Percentiles rank a stretch among this genome's conserved stretches.
Evolutionary conservation across 2,113 vertebrate species (phyloP).

Genomic region (Aythya baeri): DNA sequence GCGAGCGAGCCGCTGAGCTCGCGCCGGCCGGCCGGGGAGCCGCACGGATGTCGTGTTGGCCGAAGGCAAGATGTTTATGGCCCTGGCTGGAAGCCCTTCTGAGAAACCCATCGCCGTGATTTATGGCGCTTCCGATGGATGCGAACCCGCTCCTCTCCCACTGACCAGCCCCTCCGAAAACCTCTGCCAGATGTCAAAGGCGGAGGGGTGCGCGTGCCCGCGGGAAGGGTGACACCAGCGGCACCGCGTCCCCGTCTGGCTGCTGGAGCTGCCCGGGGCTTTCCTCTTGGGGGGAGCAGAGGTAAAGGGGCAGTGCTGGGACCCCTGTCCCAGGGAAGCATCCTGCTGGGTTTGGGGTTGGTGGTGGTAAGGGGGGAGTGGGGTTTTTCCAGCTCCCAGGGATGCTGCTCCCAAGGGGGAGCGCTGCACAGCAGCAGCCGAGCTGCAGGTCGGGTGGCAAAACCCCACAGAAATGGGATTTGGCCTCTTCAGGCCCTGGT

Average conservation of each 20-base stretch:
- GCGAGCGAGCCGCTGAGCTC: background rate
- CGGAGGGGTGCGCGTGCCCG: background rate
- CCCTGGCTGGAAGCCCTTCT: slow-evolving; percentile 42
- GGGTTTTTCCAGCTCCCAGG: background rate
- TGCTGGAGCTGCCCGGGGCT: background rate
- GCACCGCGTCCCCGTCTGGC: background rate
- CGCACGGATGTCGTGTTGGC: slow-evolving; percentile 31
- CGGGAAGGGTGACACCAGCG: background rate
- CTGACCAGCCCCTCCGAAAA: background rate
- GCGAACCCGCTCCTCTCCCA: background rate
- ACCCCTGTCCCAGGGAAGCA: background rate
- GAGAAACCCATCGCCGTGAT: slow-evolving; percentile 25
- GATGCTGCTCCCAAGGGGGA: background rate
- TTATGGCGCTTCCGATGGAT: slow-evolving; percentile 9
- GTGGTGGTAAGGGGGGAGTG: too few species aligned
- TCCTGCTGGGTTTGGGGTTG: too few species aligned
- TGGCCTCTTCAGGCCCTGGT: background rate
- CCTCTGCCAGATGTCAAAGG: background rate
- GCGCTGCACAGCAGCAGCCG: rapidly evolving
- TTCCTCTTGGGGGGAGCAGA: background rate
- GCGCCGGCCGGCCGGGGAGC: background rate
- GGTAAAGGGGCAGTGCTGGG: background rate
- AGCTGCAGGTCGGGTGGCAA: background rate
- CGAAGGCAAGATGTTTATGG: slow-evolving; percentile 16
- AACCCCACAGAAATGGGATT: background rate